Base-by-base conservation (phyloP, 53 echinoderm and acorn worm genomes). In the Echinarachnius parma region DNA sequence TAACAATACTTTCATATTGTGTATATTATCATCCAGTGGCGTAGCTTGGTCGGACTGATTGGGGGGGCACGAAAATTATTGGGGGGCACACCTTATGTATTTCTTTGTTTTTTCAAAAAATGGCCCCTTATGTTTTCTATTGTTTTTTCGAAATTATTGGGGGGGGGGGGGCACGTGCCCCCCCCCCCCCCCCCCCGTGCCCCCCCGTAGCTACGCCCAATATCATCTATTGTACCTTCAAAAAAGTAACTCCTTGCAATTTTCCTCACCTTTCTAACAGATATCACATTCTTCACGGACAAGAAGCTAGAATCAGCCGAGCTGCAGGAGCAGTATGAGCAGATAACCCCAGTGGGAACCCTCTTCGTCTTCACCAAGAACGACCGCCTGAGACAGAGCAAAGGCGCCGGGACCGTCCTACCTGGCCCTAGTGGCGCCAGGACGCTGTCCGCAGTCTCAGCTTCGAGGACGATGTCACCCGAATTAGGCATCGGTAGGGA, bases 251-350 rank as follows among this genome's bases (percentile, higher is more conserved):
- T 39, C 13, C 13, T 13, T 39, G 39, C 42, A 7, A 7, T 39
- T 13, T 13, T 13, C 42, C 42, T 13, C 42, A 7, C 42, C 42
- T 13, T 13, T 13, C 42, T 13, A 7, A 13, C 78, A 93, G 93
- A 93, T 74, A 86, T 93, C 37, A 83, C 93, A 22, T 93, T 80
- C 47, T 89, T 93, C 62, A 78, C 86, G 1, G 93, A 93, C 69
- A 93, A 93, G 60, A 70, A 79, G 39, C 26, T 93, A 46, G 93
- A 93, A 57, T 86, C 89, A 28, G 89, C 83, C 21, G 78, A 68
- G 9, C 79, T 75, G 0, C 89, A 89, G 55, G 86, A 83, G 37
- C 89, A 93, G 13, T 89, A 82, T 34, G 93, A 93, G 29, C 64
- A 83, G 49, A 80, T 89, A 20, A 50, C 55, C 0, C 93, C 93